A percentile compares a stretch with the other conserved stretches of the same genome.
Conservation (phyloP, 2,113 vertebrate species). For the Piaya cayana region DNA sequence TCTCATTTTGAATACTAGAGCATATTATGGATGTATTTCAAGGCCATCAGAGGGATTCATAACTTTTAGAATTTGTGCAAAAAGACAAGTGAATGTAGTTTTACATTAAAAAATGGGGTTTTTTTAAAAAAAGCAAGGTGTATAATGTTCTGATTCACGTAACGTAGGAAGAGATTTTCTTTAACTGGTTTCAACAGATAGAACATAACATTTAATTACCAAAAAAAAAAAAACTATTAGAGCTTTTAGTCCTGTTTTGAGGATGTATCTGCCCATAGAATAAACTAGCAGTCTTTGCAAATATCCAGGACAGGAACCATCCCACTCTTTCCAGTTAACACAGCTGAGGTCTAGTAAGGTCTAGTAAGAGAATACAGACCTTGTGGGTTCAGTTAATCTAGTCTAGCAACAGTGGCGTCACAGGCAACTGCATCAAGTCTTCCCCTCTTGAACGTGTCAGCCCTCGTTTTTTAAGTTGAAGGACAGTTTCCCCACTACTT, state of each 20-base stretch:
- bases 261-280: neutral
- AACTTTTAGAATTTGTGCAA: neutral
- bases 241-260: neutral
- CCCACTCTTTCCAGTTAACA: neutral
- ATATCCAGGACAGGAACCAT: neutral
- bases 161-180: neutral
- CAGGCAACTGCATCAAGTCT: neutral
- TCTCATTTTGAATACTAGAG: neutral
- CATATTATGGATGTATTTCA: neutral
- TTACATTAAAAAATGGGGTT: neutral
- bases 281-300: neutral
- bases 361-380: neutral
- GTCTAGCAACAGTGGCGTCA: neutral
- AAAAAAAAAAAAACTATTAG: neutral
- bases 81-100: neutral
- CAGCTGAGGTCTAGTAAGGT: neutral
- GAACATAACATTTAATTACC: neutral
- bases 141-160: neutral
- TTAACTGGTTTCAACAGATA: neutral
- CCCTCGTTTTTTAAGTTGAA: neutral
- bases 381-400: neutral
- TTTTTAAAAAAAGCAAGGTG: conserved; percentile 4
- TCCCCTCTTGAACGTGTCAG: neutral
- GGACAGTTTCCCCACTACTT: neutral
- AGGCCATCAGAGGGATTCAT: neutral